These are phyloP conservation scores for Stegodyphus mimosarum DNA, from an alignment of 1,140 invertebrate genomes.

Conservation along the genomic window DNA sequence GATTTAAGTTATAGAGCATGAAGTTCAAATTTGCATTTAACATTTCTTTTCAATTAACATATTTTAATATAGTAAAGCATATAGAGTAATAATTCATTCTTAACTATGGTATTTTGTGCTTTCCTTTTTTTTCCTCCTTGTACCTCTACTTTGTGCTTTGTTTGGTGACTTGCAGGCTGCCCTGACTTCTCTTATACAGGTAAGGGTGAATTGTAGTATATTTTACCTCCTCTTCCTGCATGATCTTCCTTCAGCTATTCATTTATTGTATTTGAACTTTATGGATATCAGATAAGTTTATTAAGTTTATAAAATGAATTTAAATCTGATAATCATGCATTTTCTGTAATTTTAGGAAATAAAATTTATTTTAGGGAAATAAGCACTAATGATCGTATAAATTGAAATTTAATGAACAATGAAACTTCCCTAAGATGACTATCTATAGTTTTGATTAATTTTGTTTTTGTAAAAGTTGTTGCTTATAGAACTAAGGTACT, in stretches of 20 bases:
- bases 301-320: neutral
- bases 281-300: no score
- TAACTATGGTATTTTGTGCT: conserved; percentile 62
- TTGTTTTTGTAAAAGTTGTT: no score
- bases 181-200: conserved; percentile 63
- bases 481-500: no score
- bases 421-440: no score
- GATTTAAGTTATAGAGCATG: no score
- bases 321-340: conserved; percentile 34
- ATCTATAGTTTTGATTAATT: no score
- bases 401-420: no score
- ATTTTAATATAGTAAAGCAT: neutral
- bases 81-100: conserved; percentile 16
- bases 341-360: conserved; percentile 1
- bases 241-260: neutral
- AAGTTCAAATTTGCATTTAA: neutral
- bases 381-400: no score
- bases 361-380: neutral
- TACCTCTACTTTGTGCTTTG: conserved; percentile 54
- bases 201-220: conserved; percentile 26
- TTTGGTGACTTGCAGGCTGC: conserved; percentile 60
- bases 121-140: conserved; percentile 16
- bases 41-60: conserved; percentile 41
- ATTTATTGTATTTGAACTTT: no score
- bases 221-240: conserved; percentile 6